Evolutionary conservation across 1,140 invertebrate species (phyloP).

Genomic region (Drosophila auraria): DNA sequence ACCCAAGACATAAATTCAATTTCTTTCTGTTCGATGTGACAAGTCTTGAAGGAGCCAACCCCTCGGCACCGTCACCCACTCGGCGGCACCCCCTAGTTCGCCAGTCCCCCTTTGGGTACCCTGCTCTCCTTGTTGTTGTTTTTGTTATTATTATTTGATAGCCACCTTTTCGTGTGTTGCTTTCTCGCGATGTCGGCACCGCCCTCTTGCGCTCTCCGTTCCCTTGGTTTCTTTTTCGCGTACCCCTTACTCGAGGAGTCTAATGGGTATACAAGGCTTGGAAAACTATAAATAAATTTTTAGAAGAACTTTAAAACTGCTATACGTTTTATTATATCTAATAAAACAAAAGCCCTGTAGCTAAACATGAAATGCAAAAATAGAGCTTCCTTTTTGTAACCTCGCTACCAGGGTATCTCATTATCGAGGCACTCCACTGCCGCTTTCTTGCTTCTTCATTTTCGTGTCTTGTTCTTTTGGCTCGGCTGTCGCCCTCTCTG

Average conservation of each 20-base stretch:
- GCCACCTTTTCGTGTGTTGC: conserved; percentile 59
- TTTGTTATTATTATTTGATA: conserved; percentile 66
- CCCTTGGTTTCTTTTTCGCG: conserved; percentile 7
- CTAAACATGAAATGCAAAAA: too few relatives aligned
- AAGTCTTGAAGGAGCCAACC: conserved; percentile 35
- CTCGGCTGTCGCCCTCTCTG: conserved; percentile 27
- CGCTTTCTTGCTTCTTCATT: conserved; percentile 23
- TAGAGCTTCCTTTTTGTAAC: too few relatives aligned
- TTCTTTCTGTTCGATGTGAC: conserved; percentile 70
- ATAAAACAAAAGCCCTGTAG: background rate
- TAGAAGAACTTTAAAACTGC: background rate
- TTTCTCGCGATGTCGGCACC: conserved; percentile 51
- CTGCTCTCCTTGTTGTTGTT: conserved; percentile 28
- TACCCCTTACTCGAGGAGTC: background rate
- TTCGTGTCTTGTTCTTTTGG: conserved; percentile 54
- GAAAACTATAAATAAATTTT: background rate
- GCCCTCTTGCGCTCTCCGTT: conserved; percentile 8
- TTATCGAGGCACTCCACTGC: background rate
- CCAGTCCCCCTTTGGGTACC: background rate
- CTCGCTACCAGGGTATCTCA: background rate
- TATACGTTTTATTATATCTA: too few relatives aligned
- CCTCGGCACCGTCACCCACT: conserved; percentile 4
- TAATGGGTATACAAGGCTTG: background rate
- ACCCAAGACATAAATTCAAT: conserved; percentile 70
- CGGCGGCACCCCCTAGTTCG: conserved; percentile 11